Evolutionary conservation across 2,888 invertebrate genomes (phyloP), one percentile per base, ranked within the genome.

Genomic region (Temnothorax unifasciatus): DNA sequence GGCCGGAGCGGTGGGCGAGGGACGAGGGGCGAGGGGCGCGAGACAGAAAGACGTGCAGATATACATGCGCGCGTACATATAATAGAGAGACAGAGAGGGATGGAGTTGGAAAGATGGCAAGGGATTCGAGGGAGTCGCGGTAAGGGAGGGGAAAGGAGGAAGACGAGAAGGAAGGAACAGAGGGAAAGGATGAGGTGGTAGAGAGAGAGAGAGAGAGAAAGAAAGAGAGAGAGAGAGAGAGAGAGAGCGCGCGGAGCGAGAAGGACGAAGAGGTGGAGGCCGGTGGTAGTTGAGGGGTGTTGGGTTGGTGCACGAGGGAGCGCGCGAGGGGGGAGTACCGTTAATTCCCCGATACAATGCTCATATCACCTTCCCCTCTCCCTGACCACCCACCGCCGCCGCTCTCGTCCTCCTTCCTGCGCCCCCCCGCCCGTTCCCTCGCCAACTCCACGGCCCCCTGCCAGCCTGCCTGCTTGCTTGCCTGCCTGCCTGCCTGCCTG

Each of bases 311-410:
- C 87, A 88, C 87, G 86, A 87, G 89, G 88, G 88, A 75, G 89
- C 85, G 88, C 57, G 79, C 69, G 79, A 69, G 47, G 87, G 86
- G 91, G 92, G 91, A 92, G 92, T 91, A 92, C 93, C 94, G 95
- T 95, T 95, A 95, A 95, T 95, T 95, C 94, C 94, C 94, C 95
- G 94, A 95, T 95, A 95, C 95, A 95, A 95, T 95, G 95, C 95
- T 95, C 95, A 94, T 94, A 95, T 95, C 95, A 94, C 94, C 94
- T 94, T 92, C 93, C 94, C 93, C 93, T 91, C 90, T 91, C 92
- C 92, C 93, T 93, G 92, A 91, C 92, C 91, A 92, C 91, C 92
- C 91, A 90, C 92, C 91, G 91, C 91, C 85, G 88, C 87, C 86
- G 86, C 87, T 85, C 85, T 86, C 87, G 82, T 85, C 85, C 86